Conservation (phyloP, 2,888 invertebrate genomes). For the Pheosia tremula region DNA sequence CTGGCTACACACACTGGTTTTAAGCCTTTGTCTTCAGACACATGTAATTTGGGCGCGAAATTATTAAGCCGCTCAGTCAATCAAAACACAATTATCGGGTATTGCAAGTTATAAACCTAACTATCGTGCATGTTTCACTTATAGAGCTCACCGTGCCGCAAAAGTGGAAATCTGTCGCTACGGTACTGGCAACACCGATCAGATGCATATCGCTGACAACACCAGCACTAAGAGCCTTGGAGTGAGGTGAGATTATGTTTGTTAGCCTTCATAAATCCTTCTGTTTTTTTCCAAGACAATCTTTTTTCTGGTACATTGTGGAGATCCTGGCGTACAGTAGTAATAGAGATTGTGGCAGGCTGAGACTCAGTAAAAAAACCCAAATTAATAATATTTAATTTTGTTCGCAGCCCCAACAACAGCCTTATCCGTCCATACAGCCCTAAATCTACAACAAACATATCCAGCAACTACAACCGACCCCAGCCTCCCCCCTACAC, state of each 20-base stretch:
- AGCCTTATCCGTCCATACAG: constrained; percentile 81
- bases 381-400: not conserved
- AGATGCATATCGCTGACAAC: constrained; percentile 70
- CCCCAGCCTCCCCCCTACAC: constrained; percentile 79
- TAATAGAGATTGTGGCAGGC: too few relatives aligned
- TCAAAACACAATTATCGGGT: too few relatives aligned
- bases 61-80: too few relatives aligned
- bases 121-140: constrained; percentile 26
- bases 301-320: too few relatives aligned
- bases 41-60: too few relatives aligned
- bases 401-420: constrained; percentile 80
- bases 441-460: constrained; percentile 68
- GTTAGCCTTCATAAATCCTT: too few relatives aligned
- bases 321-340: constrained; percentile 3
- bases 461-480: constrained; percentile 74
- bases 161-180: constrained; percentile 74
- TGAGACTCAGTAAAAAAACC: too few relatives aligned
- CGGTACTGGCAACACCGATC: constrained; percentile 73
- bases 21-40: too few relatives aligned
- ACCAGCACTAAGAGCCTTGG: constrained; percentile 68
- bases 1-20: too few relatives aligned
- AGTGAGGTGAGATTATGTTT: constrained; percentile 56
- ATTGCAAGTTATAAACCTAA: not conserved
- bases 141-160: constrained; percentile 66
- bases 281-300: too few relatives aligned